Base-by-base conservation (phyloP, 1,140 invertebrate genomes). In the Uloborus diversus region DNA sequence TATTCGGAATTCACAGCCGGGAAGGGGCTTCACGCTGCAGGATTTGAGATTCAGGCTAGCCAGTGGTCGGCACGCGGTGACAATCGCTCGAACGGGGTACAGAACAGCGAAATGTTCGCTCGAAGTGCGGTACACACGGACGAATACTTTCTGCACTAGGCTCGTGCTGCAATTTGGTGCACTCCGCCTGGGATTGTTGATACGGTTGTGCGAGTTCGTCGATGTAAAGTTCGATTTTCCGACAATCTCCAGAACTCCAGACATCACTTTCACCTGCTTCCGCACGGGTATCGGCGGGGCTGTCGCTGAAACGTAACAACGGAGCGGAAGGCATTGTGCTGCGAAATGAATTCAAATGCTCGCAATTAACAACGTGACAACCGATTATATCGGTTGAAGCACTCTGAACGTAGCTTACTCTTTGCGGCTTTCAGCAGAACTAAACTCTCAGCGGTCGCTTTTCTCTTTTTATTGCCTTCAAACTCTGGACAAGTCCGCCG, bases 81-180 rank as follows among this genome's bases (percentile, higher is more conserved):
- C 27, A 7, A 81, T 69, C 23, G 71, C 80, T 23, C 71, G 35
- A 4, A 70, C 53, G 4, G 80, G 80, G 23, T 69, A 81, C 25
- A 81, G 30, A 13, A 81, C 80, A n/a, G 80, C 80, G 35, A 81
- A 81, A 27, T 81, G 80, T 56, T 81, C 80, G 33, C 71, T 81
- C 4, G 80, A 81, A 14, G 80, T 81, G 2, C 64, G 64, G 27
- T 81, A 81, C 11, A 81, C 53, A 2, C 71, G 30, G 3, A 81
- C 80, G 49, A 81, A 81, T 11, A 81, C 66, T 17, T 73, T 61
- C n/a, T 81, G 80, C 14, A n/a, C 14, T 28, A 28, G 32, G 23
- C 20, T 28, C 25, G 11, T 64, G 27, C 30, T 27, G 17, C 25
- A 13, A 13, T 37, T 47, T n/a, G 1, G 27, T 27, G 13, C 49